Percentiles rank a stretch among this genome's conserved stretches.
Evolutionary conservation across 2,113 vertebrate species (phyloP).

Genomic region (Pedionomus torquatus): DNA sequence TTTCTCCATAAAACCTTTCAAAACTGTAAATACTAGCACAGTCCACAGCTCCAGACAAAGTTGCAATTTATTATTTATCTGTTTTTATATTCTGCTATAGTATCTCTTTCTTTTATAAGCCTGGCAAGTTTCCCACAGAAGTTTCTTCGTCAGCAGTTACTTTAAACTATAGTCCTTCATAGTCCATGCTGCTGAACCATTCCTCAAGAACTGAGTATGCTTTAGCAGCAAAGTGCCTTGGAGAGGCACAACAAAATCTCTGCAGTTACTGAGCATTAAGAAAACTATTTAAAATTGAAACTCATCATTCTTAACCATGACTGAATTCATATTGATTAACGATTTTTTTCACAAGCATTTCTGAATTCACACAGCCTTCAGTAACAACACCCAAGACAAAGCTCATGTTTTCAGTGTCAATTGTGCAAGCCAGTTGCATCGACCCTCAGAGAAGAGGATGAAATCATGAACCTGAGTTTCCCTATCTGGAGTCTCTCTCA

Average conservation of each 20-base stretch:
- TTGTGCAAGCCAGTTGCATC: background rate
- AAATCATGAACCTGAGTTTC: background rate
- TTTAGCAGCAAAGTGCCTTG: background rate
- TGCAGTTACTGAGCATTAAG: background rate
- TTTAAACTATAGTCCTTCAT: conserved; percentile 34
- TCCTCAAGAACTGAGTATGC: background rate
- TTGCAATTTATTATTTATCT: conserved; percentile 65
- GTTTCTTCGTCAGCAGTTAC: conserved; percentile 46
- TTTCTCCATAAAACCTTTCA: conserved; percentile 67
- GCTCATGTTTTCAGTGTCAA: background rate
- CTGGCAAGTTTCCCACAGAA: conserved; percentile 60
- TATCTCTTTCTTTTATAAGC: conserved; percentile 62
- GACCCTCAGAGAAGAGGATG: background rate
- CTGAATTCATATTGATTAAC: background rate
- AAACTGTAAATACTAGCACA: conserved; percentile 57
- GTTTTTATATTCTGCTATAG: conserved; percentile 51
- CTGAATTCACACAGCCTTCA: background rate
- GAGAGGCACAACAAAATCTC: background rate
- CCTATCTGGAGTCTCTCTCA: background rate
- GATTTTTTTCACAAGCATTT: background rate
- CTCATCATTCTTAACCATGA: background rate
- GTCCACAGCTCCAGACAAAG: conserved; percentile 20
- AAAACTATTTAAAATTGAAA: background rate
- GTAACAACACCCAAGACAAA: background rate
- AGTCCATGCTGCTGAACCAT: background rate